Conservation (phyloP, 1,140 invertebrate species). For the Drosophila seguyi region DNA sequence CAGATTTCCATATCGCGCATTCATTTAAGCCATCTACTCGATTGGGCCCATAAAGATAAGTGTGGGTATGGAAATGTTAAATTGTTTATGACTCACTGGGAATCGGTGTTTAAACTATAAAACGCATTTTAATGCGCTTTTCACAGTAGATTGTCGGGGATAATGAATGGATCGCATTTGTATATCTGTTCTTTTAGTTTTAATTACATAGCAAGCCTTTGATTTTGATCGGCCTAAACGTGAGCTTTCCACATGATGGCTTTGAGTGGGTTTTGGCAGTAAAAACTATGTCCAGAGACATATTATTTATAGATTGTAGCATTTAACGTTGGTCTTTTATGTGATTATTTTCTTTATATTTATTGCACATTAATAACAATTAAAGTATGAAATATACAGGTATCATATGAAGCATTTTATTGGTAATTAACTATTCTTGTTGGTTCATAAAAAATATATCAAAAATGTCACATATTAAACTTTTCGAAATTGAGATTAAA, state of each 20-base stretch:
- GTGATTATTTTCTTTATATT: not conserved
- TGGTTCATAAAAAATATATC: not conserved
- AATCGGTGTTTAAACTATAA: slow-evolving; percentile 32
- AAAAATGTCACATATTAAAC: not conserved
- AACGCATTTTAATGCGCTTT: slow-evolving; percentile 34
- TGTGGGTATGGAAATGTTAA: slow-evolving; percentile 27
- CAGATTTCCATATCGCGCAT: slow-evolving; percentile 26
- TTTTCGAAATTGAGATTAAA: not conserved
- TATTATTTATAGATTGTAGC: not conserved
- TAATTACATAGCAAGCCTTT: slow-evolving; percentile 21
- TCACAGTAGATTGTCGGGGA: slow-evolving; percentile 30
- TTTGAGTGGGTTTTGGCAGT: slow-evolving; percentile 9
- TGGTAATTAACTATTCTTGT: not conserved
- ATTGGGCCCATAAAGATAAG: slow-evolving; percentile 19
- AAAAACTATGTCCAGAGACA: slow-evolving; percentile 2
- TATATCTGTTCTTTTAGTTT: slow-evolving; percentile 8
- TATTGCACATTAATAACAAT: not conserved
- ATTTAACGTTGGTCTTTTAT: not conserved
- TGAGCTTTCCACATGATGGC: slow-evolving; percentile 8
- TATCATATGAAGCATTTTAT: not conserved
- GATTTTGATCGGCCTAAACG: not conserved
- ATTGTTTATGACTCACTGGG: slow-evolving; percentile 29
- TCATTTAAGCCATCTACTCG: slow-evolving; percentile 23
- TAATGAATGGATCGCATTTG: slow-evolving; percentile 24
- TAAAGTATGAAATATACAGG: not conserved